phyloP scores from a whole-genome alignment of 2,797 vertebrate species.

The Myotis daubentonii region DNA sequence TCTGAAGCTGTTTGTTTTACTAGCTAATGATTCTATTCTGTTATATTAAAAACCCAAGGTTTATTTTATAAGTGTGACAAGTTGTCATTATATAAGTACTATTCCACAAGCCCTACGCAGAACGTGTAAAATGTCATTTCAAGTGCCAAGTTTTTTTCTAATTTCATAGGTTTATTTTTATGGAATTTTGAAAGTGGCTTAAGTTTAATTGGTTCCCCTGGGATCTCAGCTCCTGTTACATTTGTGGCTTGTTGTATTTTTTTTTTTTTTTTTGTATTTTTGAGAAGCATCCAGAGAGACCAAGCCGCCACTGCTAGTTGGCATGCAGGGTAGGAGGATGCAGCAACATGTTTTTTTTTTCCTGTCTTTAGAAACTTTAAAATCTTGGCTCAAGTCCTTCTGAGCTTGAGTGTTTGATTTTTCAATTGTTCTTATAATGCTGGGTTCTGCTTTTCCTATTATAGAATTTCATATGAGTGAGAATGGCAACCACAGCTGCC shows the following conservation, averaged over 20 bases:
- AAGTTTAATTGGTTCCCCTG: conserved; percentile 73
- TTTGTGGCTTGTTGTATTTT: not conserved
- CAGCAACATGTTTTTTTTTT: not conserved
- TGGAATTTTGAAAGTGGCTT: conserved; percentile 63
- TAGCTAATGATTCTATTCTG: conserved; percentile 46
- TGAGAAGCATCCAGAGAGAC: conserved; percentile 35
- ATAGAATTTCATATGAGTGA: not conserved
- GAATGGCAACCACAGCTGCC: not conserved
- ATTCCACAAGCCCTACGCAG: conserved; percentile 18
- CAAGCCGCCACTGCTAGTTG: not conserved
- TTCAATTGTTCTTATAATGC: not conserved
- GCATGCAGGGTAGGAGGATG: not conserved
- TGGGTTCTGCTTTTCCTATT: not conserved
- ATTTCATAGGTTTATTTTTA: not conserved
- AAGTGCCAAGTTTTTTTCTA: conserved; percentile 48
- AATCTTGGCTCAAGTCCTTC: not conserved
- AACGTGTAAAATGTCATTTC: conserved; percentile 59
- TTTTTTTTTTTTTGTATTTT: not conserved
- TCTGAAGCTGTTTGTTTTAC: conserved; percentile 59
- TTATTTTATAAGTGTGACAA: conserved; percentile 46
- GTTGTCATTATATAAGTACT: not conserved
- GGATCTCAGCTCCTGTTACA: conserved; percentile 52
- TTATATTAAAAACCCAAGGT: conserved; percentile 53
- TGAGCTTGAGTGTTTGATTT: conserved; percentile 27
- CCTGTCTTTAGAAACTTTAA: not conserved